phyloP scores from a whole-genome alignment of 2,113 vertebrate species.

The Austrofundulus limnaeus region DNA sequence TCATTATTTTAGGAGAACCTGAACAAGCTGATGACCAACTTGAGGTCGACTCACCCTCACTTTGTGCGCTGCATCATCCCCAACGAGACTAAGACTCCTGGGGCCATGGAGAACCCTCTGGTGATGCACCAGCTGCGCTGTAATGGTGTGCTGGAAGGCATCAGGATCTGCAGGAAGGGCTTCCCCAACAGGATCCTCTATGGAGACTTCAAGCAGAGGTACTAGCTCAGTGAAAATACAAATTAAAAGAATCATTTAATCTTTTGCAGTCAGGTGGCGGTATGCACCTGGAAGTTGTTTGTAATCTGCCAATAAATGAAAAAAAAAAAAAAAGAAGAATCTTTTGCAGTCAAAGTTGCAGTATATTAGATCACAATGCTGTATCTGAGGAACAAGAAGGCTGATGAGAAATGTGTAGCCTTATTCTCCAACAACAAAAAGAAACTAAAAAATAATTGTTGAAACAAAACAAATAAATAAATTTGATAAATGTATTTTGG shows the following conservation, averaged over 20 bases:
- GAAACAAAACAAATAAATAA: no score
- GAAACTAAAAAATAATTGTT: no score
- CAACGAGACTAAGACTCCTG: conserved; percentile 90
- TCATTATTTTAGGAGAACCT: conserved; percentile 86
- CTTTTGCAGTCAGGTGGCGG: no score
- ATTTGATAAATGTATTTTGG: no score
- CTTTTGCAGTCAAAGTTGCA: neutral
- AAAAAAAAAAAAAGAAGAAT: no score
- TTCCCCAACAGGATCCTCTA: conserved; percentile 90
- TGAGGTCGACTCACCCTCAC: conserved; percentile 91
- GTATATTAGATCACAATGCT: neutral
- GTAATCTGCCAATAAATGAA: no score
- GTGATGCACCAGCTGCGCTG: conserved; percentile 98
- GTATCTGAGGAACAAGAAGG: no score
- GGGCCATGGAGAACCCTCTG: conserved; percentile 89
- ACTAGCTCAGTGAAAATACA: no score
- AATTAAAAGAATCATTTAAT: no score
- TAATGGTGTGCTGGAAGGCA: conserved; percentile 92
- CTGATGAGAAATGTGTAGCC: no score
- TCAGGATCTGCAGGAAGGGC: conserved; percentile 91
- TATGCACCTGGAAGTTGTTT: no score
- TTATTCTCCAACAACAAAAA: no score
- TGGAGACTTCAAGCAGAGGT: conserved; percentile 89
- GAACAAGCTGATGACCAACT: conserved; percentile 94
- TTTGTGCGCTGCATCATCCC: conserved; percentile 94